Evolutionary conservation across 2,797 vertebrate genomes (phyloP), one percentile per base, ranked within the genome.

Genomic region (Hippopotamyrus pictus): DNA sequence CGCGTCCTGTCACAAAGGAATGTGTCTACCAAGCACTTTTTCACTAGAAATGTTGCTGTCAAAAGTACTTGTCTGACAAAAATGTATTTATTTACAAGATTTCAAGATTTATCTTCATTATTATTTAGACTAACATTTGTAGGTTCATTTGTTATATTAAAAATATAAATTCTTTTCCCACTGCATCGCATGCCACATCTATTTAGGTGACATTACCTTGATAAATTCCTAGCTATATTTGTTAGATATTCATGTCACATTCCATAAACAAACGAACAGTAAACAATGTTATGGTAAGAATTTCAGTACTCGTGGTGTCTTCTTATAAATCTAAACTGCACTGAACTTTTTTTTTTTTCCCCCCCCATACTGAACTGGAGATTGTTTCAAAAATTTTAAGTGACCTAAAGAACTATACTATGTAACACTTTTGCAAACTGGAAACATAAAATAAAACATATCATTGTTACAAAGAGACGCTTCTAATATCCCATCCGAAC

Each of bases 21-120:
- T 65, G 69, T 88, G 89, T 90, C 53, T 29, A 65, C 85, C 73
- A 65, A 90, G 53, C 65, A 14, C 12, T 65, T 90, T 89, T 62
- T 82, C 73, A 14, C 4, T 41, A 84, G 44, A 65, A 51, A 62
- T 50, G 54, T 62, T n/a, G 33, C 85, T 14, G 65, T 41, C 65
- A 37, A 53, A 88, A 41, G 37, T 46, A 89, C 48, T 82, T 59
- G 85, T 87, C 89, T 46, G 12, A 76, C 44, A 79, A 57, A 89
- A 89, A 87, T 25, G 65, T 86, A 79, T 62, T 87, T 89, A 53
- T 89, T 87, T 85, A 89, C 54, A 19, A 14, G 14, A 51, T 89
- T 48, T 89, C 53, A 83, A 33, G 22, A 65, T 86, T 54, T 57
- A 9, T 50, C 50, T 19, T 33, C 50, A 54, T 5, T 54, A 54